Conservation (phyloP, 2,113 vertebrate species). For the Hippocampus zosterae region DNA sequence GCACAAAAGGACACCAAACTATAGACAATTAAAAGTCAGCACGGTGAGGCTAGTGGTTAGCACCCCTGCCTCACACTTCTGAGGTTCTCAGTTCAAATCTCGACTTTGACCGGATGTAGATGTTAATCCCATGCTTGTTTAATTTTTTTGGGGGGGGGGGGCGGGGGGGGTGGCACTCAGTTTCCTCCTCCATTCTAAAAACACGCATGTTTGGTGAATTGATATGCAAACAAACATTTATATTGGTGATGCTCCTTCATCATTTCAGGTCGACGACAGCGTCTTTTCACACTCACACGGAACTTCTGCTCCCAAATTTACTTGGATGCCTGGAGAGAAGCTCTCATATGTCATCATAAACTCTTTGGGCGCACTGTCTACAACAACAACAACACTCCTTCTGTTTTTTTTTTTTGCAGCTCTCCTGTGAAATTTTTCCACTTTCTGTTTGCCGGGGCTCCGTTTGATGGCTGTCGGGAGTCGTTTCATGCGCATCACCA, state of each 20-base stretch:
- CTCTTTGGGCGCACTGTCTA: conserved; percentile 21
- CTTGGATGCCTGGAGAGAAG: conserved; percentile 2
- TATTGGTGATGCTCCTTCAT: neutral
- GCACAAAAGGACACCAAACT: too few species aligned
- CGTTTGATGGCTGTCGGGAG: conserved; percentile 46
- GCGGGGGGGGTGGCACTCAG: too few species aligned
- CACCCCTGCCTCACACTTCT: too few species aligned
- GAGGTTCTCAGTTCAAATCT: too few species aligned
- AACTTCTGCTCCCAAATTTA: conserved; percentile 1
- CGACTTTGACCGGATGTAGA: too few species aligned
- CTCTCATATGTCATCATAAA: conserved; percentile 8
- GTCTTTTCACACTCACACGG: neutral
- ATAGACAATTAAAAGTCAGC: too few species aligned
- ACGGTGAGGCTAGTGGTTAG: too few species aligned
- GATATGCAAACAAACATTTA: neutral
- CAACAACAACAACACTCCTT: conserved; percentile 6
- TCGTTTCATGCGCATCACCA: conserved; percentile 43
- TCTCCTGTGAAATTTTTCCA: conserved; percentile 16
- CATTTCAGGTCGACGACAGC: neutral
- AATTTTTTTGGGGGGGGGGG: too few species aligned
- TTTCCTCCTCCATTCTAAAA: neutral
- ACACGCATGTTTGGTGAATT: neutral
- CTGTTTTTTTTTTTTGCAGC: conserved; percentile 16
- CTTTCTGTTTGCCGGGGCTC: conserved; percentile 32
- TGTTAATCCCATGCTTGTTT: too few species aligned